phyloP scores from a whole-genome alignment of 2,797 vertebrate genomes.

The Nannoperca obscura region DNA sequence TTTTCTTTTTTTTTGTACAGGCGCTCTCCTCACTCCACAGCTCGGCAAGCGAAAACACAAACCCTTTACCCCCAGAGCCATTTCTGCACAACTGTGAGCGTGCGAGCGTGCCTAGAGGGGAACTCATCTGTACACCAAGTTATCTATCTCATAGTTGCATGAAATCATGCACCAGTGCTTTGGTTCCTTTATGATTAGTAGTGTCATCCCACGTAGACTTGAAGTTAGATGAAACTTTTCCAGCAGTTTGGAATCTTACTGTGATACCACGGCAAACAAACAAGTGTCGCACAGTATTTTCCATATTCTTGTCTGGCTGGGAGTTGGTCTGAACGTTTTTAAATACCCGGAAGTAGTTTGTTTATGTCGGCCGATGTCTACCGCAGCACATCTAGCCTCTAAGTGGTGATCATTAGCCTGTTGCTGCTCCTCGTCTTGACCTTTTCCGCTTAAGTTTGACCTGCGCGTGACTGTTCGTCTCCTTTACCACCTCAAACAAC shows the following conservation, averaged over 20 bases:
- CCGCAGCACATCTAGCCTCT: not conserved
- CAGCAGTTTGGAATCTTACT: not conserved
- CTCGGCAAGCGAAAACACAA: constrained; percentile 28
- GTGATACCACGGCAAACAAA: not conserved
- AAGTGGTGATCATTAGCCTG: too few species aligned
- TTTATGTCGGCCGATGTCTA: not conserved
- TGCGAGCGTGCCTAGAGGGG: not conserved
- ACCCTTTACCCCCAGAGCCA: constrained; percentile 20
- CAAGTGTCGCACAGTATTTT: not conserved
- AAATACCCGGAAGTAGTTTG: not conserved
- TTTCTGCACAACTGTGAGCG: constrained; percentile 13
- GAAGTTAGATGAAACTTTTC: constrained; percentile 21
- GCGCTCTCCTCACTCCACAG: constrained; percentile 22
- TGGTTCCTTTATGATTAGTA: constrained; percentile 15
- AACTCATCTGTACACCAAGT: not conserved
- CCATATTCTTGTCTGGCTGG: not conserved
- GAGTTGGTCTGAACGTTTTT: not conserved
- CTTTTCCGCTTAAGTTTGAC: not conserved
- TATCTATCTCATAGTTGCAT: constrained; percentile 22
- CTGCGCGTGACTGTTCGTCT: not conserved
- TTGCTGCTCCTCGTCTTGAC: too few species aligned
- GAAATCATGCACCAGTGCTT: constrained; percentile 25
- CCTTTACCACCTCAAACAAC: not conserved
- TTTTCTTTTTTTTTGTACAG: not conserved
- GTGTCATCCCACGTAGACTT: constrained; percentile 3